Evolutionary conservation across 2,797 vertebrate genomes (phyloP), one percentile per base, ranked within the genome.

Genomic region (Acanthurus tractus): DNA sequence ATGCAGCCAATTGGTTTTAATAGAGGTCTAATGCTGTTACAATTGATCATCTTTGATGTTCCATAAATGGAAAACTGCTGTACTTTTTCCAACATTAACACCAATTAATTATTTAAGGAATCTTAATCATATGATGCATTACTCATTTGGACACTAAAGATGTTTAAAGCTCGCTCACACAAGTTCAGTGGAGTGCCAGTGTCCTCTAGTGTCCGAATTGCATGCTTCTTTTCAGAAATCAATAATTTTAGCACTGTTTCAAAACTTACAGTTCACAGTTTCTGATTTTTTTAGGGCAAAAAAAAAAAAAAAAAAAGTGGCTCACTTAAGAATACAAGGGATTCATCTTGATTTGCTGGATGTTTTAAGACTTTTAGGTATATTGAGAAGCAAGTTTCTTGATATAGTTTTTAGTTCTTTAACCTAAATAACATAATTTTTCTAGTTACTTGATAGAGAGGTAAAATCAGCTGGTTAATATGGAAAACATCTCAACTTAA

Each of bases 151-250:
- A 69, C 15, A 29, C 29, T 55, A 52, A 38, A 67, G 44, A 53
- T 6, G 7, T 45, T 62, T 15, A 14, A 12, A 1, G 4, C 7
- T 44, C 23, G 34, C 42, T 50, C 8, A 18, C 10, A 74, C 3
- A 5, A 23, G 14, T 54, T 75, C 11, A 64, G 36, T 84, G 72
- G 81, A 79, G 83, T 49, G 59, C 23, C 73, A 40, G 42, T 78
- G 86, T 88, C 89, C 87, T 86, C 92, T 93, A 84, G 89, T 84
- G 93, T 61, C 59, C 42, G 15, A 58, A 11, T 34, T 53, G 14
- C 54, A 3, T 0, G 20, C 34, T 63, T 62, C 9, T 49, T 11
- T 46, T 8, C 23, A 22, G 8, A 22, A 0, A 42, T 25, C 0
- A 17, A 40, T n/a, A 18, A 38, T 25, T 64, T 38, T 42, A 49